Conservation (phyloP, 2,797 vertebrate species). For the Kryptopterus vitreolus region DNA sequence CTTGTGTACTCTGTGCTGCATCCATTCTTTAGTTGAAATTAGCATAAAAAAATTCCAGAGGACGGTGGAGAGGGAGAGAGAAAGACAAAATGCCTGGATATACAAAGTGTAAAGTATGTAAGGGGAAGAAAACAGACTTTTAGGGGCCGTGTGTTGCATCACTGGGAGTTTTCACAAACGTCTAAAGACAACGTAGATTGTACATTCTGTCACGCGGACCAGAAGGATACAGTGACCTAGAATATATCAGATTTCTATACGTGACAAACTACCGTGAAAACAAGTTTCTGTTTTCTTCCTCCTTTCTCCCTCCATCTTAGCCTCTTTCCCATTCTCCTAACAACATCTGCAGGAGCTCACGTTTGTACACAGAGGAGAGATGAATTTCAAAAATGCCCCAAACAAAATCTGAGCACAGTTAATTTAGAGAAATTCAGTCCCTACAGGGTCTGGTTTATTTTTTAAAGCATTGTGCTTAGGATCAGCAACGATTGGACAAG, state of each 20-base stretch:
- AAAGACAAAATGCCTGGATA: slow-evolving; percentile 31
- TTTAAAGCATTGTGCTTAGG: slow-evolving; percentile 4
- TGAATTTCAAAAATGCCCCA: slow-evolving; percentile 44
- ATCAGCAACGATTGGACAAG: slow-evolving; percentile 23
- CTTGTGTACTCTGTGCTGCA: slow-evolving; percentile 59
- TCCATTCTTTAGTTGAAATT: slow-evolving; percentile 47
- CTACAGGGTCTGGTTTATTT: background rate
- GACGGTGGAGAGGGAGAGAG: slow-evolving; percentile 26
- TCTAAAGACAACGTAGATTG: background rate
- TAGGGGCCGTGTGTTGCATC: background rate
- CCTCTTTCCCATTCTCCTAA: slow-evolving; percentile 37
- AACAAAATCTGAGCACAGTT: slow-evolving; percentile 29
- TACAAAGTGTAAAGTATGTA: background rate
- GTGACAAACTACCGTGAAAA: slow-evolving; percentile 14
- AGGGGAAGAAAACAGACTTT: background rate
- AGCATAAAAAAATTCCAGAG: slow-evolving; percentile 45
- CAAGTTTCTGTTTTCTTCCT: slow-evolving; percentile 30
- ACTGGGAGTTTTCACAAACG: slow-evolving; percentile 3
- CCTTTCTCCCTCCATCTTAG: slow-evolving; percentile 35
- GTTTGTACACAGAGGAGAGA: slow-evolving; percentile 33
- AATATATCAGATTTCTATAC: slow-evolving; percentile 4
- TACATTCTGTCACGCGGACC: background rate
- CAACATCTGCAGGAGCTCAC: slow-evolving; percentile 48
- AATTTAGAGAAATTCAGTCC: background rate
- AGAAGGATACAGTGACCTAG: slow-evolving; percentile 4